phyloP scores from a whole-genome alignment of 2,888 invertebrate genomes.

The Heliconius hortense region DNA sequence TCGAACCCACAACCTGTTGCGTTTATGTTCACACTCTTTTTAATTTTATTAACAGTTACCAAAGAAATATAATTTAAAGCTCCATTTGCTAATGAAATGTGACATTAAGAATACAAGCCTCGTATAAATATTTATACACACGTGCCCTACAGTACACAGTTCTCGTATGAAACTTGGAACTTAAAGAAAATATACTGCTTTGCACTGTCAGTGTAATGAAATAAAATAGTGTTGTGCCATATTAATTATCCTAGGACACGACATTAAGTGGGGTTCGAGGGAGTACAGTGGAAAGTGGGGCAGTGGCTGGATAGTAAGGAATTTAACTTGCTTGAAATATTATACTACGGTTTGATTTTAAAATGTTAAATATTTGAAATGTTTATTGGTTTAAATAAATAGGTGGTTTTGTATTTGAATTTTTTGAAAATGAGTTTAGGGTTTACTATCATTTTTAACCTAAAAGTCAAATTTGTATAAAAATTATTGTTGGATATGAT shows the following conservation, averaged over 20 bases:
- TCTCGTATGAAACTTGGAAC: slow-evolving; percentile 60
- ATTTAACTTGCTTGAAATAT: slow-evolving; percentile 40
- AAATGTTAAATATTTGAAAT: not conserved
- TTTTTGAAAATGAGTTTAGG: too few species aligned
- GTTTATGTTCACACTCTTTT: too few species aligned
- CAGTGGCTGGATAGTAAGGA: slow-evolving; percentile 47
- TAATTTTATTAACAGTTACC: too few species aligned
- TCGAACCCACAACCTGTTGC: too few species aligned
- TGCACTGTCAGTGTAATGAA: slow-evolving; percentile 68
- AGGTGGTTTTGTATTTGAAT: too few species aligned
- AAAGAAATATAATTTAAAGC: not conserved
- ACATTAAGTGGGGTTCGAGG: slow-evolving; percentile 59
- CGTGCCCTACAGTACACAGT: slow-evolving; percentile 48
- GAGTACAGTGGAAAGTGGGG: slow-evolving; percentile 45
- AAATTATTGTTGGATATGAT: too few species aligned
- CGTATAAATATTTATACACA: slow-evolving; percentile 45
- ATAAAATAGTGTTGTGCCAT: slow-evolving; percentile 74
- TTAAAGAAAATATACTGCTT: slow-evolving; percentile 62
- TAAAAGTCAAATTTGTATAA: too few species aligned
- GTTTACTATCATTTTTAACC: too few species aligned
- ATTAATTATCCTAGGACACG: slow-evolving; percentile 77
- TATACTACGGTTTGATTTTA: slow-evolving; percentile 26
- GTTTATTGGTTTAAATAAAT: not conserved
- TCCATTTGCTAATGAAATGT: not conserved
- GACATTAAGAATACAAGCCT: not conserved